phyloP scores from a whole-genome alignment of 2,797 vertebrate species.

The Propithecus perrieri region DNA sequence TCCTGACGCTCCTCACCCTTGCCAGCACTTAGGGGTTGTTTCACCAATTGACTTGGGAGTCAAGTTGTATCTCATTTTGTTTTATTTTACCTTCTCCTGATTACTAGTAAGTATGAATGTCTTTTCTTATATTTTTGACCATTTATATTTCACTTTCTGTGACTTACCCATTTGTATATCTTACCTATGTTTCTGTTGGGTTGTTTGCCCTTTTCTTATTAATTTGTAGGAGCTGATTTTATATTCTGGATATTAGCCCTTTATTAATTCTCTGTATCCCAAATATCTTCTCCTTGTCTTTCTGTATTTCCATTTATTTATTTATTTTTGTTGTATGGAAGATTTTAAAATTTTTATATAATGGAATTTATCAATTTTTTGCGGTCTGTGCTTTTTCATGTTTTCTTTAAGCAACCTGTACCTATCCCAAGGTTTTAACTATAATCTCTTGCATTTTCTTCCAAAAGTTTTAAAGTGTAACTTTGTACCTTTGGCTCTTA shows the following conservation, averaged over 20 bases:
- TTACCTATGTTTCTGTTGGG: not conserved
- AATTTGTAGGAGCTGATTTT: slow-evolving; percentile 1
- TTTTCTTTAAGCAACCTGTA: not conserved
- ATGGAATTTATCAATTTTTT: slow-evolving; percentile 8
- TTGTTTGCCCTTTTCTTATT: not conserved
- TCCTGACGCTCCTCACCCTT: not conserved
- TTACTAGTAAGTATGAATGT: not conserved
- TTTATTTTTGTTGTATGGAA: not conserved
- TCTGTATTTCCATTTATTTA: not conserved
- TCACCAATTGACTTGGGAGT: not conserved
- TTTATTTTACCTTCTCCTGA: not conserved
- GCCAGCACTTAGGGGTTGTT: not conserved
- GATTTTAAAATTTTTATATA: not conserved
- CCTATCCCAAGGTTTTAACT: not conserved
- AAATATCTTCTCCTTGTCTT: not conserved
- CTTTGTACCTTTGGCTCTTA: not conserved
- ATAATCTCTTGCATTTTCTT: not conserved
- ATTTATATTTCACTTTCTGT: slow-evolving; percentile 16
- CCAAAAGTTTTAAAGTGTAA: not conserved
- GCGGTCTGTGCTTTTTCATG: not conserved
- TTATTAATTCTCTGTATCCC: not conserved
- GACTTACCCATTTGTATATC: not conserved
- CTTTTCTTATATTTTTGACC: not conserved
- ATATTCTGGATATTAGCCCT: not conserved
- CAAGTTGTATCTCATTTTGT: not conserved